Base-by-base conservation (phyloP, 2,797 vertebrate species). In the Pseudopleuronectes americanus region DNA sequence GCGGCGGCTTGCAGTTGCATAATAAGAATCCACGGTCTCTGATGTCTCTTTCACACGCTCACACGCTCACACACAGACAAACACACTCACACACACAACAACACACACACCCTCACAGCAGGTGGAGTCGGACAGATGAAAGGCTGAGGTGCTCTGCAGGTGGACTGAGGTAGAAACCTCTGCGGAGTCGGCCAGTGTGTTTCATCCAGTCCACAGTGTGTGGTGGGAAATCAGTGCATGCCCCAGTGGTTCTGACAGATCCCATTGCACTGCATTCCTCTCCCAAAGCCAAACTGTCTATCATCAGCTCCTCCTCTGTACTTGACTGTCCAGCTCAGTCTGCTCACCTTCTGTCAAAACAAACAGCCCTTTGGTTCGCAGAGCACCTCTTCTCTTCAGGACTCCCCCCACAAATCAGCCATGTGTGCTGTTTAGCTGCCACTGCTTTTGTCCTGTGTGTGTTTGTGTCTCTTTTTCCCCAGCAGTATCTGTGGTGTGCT, bases 91-190 rank as follows among this genome's bases (percentile, higher is more conserved):
- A 45, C 58, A 66, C 23, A 28, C 62, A 64, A 24, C 23, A 8
- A 55, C 49, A 55, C 23, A 14, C 26, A 36, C 64, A 52, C 51
- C 48, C 57, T 47, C 53, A 47, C 12, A 36, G 84, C 77, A 80
- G 84, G 75, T 80, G 77, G 62, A 57, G 64, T 23, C 5, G 41
- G 41, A 48, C 41, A 75, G 79, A 89, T 89, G 66, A 86, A 87
- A 84, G 73, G 67, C 71, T 74, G 65, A 71, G 69, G 77, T 84
- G 65, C 63, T 69, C 68, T 78, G 69, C 75, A 84, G 83, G 77
- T 83, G 63, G 64, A 72, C 67, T 66, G 45, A 60, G 47, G 78
- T 68, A 79, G 68, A 84, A 68, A 80, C 68, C 51, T 23, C 55
- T 55, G 31, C 81, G 63, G 17, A 66, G 62, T 60, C 6, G 19